Percentiles rank a stretch among this genome's conserved stretches.
These are phyloP conservation scores for Blennius ocellaris DNA, from an alignment of 2,113 vertebrate genomes.

Conservation along the genomic window DNA sequence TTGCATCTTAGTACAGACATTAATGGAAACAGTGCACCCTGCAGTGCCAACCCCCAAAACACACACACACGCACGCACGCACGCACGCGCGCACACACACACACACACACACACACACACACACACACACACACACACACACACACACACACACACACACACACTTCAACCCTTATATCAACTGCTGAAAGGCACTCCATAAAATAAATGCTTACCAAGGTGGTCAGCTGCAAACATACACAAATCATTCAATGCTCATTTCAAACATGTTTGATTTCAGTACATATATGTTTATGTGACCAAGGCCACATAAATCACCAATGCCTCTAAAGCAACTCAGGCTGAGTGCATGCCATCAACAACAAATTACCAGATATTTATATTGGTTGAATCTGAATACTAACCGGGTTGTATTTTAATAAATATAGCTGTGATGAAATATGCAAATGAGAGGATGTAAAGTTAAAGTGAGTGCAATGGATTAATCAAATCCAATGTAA, in stretches of 20 bases:
- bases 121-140: slow-evolving; percentile 29
- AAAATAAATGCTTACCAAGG: slow-evolving; percentile 67
- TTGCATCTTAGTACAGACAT: slow-evolving; percentile 74
- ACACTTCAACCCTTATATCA: slow-evolving; percentile 40
- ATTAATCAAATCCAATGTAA: no score
- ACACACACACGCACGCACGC: slow-evolving; percentile 12
- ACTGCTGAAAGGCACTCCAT: slow-evolving; percentile 43
- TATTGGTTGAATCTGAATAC: no score
- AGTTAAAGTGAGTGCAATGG: not conserved
- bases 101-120: slow-evolving; percentile 24
- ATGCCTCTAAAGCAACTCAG: not conserved
- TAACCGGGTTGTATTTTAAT: not conserved
- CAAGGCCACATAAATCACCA: slow-evolving; percentile 6
- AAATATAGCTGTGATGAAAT: not conserved
- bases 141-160: slow-evolving; percentile 40
- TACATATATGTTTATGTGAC: not conserved
- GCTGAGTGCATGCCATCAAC: slow-evolving; percentile 1
- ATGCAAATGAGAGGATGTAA: not conserved
- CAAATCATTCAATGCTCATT: slow-evolving; percentile 43
- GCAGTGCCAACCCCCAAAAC: slow-evolving; percentile 25
- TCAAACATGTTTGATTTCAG: slow-evolving; percentile 37
- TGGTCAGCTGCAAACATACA: slow-evolving; percentile 43
- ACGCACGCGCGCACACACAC: slow-evolving; percentile 19
- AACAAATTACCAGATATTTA: not conserved
- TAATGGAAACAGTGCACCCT: slow-evolving; percentile 68